Conservation (phyloP, 2,888 invertebrate species). For the Plagiodera versicolora region DNA sequence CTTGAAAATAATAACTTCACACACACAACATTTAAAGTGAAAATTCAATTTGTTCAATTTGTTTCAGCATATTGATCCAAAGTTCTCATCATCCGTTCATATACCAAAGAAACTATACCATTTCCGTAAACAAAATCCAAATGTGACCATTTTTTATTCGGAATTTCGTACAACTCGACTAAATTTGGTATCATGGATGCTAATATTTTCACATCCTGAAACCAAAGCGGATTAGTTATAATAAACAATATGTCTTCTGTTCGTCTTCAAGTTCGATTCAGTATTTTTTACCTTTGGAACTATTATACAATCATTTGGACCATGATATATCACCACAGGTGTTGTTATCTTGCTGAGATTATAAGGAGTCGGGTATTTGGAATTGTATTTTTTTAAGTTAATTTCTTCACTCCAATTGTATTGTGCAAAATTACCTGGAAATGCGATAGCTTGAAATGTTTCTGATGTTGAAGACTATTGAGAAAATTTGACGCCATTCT, state of each 20-base stretch:
- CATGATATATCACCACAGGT: constrained; percentile 54
- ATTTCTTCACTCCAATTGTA: constrained; percentile 59
- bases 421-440: constrained; percentile 55
- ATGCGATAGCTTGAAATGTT: too few relatives aligned
- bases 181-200: constrained; percentile 56
- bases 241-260: too few relatives aligned
- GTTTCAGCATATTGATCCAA: background rate
- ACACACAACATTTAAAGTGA: too few relatives aligned
- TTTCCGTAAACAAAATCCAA: constrained; percentile 58
- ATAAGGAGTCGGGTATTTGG: constrained; percentile 49
- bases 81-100: background rate
- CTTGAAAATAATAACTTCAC: too few relatives aligned
- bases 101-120: constrained; percentile 50
- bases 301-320: constrained; percentile 56
- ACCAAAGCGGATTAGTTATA: constrained; percentile 27
- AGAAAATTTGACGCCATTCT: too few relatives aligned
- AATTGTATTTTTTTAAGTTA: constrained; percentile 30
- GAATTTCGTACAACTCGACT: constrained; percentile 41
- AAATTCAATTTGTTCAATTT: too few relatives aligned
- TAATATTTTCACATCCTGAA: constrained; percentile 59
- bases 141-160: constrained; percentile 53
- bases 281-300: constrained; percentile 43
- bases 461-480: too few relatives aligned
- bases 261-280: too few relatives aligned
- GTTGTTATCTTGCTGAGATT: constrained; percentile 49